Evolutionary conservation across 2,888 invertebrate species (phyloP).

Genomic region (Podotricha telesiphe): DNA sequence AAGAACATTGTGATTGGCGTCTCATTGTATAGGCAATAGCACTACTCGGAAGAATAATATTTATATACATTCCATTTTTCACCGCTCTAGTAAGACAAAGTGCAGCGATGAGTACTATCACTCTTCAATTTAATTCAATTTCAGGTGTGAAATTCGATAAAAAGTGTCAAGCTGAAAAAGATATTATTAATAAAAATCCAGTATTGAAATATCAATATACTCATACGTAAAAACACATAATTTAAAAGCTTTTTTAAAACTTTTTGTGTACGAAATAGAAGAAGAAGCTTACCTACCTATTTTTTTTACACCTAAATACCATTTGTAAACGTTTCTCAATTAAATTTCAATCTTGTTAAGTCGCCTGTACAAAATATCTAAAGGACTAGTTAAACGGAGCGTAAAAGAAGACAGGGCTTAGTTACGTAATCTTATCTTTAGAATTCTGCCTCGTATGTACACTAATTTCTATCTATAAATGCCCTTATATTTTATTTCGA

Average conservation of each 20-base stretch:
- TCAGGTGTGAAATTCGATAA: no score
- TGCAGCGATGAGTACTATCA: no score
- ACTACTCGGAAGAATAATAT: no score
- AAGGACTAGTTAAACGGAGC: conserved; percentile 27
- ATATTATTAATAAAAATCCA: no score
- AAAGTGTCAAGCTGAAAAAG: no score
- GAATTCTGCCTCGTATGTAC: conserved; percentile 21
- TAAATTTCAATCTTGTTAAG: conserved; percentile 25
- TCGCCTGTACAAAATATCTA: conserved; percentile 22
- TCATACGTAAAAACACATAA: neutral
- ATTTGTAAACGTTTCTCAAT: conserved; percentile 12
- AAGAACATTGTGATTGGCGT: no score
- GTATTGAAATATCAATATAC: no score
- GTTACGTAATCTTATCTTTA: conserved; percentile 26
- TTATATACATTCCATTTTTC: no score
- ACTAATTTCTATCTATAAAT: conserved; percentile 23
- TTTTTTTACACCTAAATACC: conserved; percentile 1
- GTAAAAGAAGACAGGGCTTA: conserved; percentile 16
- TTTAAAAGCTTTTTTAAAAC: neutral
- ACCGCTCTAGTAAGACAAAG: no score
- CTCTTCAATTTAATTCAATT: no score
- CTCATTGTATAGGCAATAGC: no score
- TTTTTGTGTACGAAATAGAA: neutral
- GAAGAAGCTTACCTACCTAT: neutral
- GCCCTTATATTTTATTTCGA: conserved; percentile 3